These are phyloP conservation scores for Doryteuthis pealeii DNA, from an alignment of 1,140 invertebrate species.

Conservation along the genomic window DNA sequence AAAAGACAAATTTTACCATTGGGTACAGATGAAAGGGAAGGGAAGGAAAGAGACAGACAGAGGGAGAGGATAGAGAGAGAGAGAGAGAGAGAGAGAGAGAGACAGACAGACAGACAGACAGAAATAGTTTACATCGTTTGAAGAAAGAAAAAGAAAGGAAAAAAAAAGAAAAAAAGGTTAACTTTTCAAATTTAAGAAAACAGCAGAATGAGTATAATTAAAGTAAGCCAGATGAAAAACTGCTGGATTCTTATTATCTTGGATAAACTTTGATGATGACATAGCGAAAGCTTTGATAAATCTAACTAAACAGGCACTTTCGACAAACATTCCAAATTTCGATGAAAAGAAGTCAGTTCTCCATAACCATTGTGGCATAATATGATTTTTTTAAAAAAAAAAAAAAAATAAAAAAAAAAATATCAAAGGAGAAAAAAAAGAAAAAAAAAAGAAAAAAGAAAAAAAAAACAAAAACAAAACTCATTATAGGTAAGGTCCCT, in stretches of 20 bases:
- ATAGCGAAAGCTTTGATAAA: not conserved
- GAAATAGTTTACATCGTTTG: not conserved
- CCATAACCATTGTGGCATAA: slow-evolving; percentile 4
- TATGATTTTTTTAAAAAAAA: not conserved
- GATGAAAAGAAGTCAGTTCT: not conserved
- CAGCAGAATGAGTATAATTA: not conserved
- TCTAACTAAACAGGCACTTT: slow-evolving; percentile 7
- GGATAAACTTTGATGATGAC: not conserved
- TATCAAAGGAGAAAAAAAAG: not conserved
- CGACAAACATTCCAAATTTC: not conserved
- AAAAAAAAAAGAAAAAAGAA: not conserved
- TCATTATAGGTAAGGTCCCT: not conserved
- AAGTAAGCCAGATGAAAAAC: not conserved
- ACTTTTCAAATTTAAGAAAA: not conserved
- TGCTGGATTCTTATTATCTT: not conserved
- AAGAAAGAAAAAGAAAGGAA: not conserved
- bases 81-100: slow-evolving; percentile 1
- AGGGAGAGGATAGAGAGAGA: not conserved
- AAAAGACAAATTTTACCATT: too few species aligned
- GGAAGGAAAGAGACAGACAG: not conserved
- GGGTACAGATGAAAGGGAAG: not conserved
- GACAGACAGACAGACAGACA: not conserved
- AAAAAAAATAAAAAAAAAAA: slow-evolving; percentile 1
- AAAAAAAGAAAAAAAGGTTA: slow-evolving; percentile 3
- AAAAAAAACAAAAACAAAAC: not conserved